A percentile compares a stretch with the other conserved stretches of the same genome.
Conservation (phyloP, 2,888 invertebrate species). For the Sericinus montela region DNA sequence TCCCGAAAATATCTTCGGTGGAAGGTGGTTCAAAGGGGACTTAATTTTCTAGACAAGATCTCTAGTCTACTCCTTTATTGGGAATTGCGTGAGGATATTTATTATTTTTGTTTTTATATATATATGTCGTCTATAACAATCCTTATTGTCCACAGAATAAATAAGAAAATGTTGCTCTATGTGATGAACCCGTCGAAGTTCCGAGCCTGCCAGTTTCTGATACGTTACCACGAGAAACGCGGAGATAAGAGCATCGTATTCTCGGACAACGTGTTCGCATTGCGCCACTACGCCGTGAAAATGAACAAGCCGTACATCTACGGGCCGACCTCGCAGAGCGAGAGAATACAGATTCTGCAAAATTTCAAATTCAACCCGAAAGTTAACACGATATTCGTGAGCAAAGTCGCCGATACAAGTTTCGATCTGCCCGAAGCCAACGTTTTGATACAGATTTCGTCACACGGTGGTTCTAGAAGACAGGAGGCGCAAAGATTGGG, state of each 20-base stretch:
- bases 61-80: too few species aligned
- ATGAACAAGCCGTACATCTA: conserved; percentile 99
- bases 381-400: conserved; percentile 99
- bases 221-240: conserved; percentile 93
- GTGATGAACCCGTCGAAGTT: conserved; percentile 99
- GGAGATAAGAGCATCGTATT: conserved; percentile 99
- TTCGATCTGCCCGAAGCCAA: conserved; percentile 99
- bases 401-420: conserved; percentile 99
- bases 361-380: conserved; percentile 99
- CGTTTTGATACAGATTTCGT: conserved; percentile 98
- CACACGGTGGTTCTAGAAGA: conserved; percentile 98
- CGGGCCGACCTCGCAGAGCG: conserved; percentile 97
- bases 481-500: conserved; percentile 99
- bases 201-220: conserved; percentile 96
- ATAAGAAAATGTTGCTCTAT: conserved; percentile 94
- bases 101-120: too few species aligned
- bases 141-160: conserved; percentile 78
- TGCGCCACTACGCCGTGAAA: conserved; percentile 97
- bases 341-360: conserved; percentile 98
- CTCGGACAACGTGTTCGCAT: conserved; percentile 98
- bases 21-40: too few species aligned
- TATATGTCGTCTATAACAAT: background rate
- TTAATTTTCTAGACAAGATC: too few species aligned
- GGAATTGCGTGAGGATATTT: too few species aligned
- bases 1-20: too few species aligned